Evolutionary conservation across 2,797 vertebrate genomes (phyloP).

Genomic region (Cirrhinus mrigala): DNA sequence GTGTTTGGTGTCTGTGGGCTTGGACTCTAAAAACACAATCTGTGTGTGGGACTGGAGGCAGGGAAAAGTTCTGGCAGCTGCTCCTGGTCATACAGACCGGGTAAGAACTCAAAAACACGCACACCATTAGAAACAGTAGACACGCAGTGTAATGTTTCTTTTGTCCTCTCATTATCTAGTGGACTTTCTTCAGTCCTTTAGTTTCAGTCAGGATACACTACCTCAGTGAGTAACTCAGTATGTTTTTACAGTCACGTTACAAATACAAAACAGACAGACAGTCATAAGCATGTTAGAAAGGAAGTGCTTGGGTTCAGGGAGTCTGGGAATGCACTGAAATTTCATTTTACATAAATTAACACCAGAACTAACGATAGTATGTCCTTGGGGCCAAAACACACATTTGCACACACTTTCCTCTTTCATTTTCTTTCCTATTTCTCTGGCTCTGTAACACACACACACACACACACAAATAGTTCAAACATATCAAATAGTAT

Average conservation of each 20-base stretch:
- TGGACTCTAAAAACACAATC: slow-evolving; percentile 98
- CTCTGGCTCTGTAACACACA: background rate
- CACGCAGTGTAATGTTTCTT: background rate
- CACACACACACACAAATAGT: background rate
- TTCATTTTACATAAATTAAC: slow-evolving; percentile 70
- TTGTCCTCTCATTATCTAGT: background rate
- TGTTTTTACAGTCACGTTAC: slow-evolving; percentile 50
- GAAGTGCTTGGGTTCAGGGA: slow-evolving; percentile 69
- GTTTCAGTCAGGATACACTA: slow-evolving; percentile 23
- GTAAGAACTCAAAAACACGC: slow-evolving; percentile 78
- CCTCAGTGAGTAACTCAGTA: slow-evolving; percentile 25
- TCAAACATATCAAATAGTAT: background rate
- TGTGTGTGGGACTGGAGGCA: slow-evolving; percentile 99
- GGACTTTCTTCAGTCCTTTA: slow-evolving; percentile 9
- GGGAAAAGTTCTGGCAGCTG: slow-evolving; percentile 92
- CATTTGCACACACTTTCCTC: slow-evolving; percentile 31
- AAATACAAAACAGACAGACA: slow-evolving; percentile 50
- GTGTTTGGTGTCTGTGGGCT: slow-evolving; percentile 97
- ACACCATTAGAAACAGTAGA: slow-evolving; percentile 31
- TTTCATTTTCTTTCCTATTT: background rate
- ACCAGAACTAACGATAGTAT: background rate
- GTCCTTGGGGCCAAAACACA: slow-evolving; percentile 7
- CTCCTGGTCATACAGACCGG: slow-evolving; percentile 97
- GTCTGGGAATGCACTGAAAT: slow-evolving; percentile 69
- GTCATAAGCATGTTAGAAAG: slow-evolving; percentile 70